Base-by-base conservation (phyloP, 2,113 vertebrate genomes). In the Chaenocephalus aceratus region DNA sequence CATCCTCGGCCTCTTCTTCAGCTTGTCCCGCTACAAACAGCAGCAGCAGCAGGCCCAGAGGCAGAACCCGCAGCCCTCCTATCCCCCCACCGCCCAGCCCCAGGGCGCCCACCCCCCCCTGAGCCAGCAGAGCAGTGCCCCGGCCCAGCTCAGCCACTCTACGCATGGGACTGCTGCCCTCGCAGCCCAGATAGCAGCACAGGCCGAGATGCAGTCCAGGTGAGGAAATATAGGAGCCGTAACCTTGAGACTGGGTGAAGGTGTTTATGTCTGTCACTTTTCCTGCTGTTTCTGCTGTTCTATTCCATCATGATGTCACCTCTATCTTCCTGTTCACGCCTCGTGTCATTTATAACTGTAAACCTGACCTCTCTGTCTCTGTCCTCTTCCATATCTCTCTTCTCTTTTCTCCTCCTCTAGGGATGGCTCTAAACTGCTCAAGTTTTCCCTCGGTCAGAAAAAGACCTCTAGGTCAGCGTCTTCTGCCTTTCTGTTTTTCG, bases 1-100 rank as follows among this genome's bases (percentile, higher is more conserved):
- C 87, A 99, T 99, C 86, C 89, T 99, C 86, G 97, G 98, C 84
- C 97, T 99, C 79, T 99, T 99, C 96, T 99, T 99, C 94, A 99
- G 98, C 87, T 92, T 99, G 51, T 99, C 98, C 10, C 96, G 98
- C 0, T 99, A 97, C 94, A 99, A 99, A 89, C 98, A 99, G 88
- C 97, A 99, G 89, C 98, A 96, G 85, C 93, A 97, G 92, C 96
- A 96, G 82, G 89, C 93, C 16, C 96, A 95, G 67, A 94, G 95
- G 63, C 95, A 94, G 72, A 78, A 78, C 74, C 67, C 91, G 58
- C 89, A 92, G 36, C 72, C 86, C 7, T 34, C 66, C 1, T 60
- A 77, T 49, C 84, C 86, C 3, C 72, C 89, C 1, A 86, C 90
- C 0, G 88, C 95, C 65, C 93, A 84, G 66, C 18, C 83, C 72